Evolutionary conservation across 2,888 invertebrate species (phyloP), one percentile per base, ranked within the genome.

Genomic region (Cheilosia vulpina): DNA sequence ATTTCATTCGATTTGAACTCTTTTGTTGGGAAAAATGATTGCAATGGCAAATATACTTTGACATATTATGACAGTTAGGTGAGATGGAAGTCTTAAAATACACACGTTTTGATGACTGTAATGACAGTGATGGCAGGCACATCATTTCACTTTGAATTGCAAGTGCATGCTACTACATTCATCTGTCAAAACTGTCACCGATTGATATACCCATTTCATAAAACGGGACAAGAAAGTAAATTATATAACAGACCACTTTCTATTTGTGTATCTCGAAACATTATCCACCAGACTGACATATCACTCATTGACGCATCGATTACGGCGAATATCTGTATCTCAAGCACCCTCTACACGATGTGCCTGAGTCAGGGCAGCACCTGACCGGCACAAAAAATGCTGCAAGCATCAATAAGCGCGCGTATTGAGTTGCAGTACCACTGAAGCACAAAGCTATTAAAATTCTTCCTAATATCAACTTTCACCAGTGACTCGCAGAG

Each of bases 391-490:
- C 27, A 55, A 31, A 66, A 66, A 53, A 21, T 27, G 50, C 60
- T 69, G 41, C 62, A 17, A 47, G 69, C 38, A 43, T 55, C 53
- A 7, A 52, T 38, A 9, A 31, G 13, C 31, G 15, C 27, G 45
- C 62, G 52, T 63, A 68, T 84, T 75, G 52, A 79, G 47, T 84
- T 84, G 79, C 69, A 71, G 45, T 71, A 66, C 60, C 53, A 75
- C 47, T 57, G 55, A 69, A 50, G 60, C 55, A 57, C n/a, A 7
- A 53, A 53, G 45, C 69, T 79, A 75, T 84, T 79, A 75, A 66
- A 65, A 84, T 76, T 84, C 75, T 71, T 80, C 69, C 84, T 66
- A 65, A 75, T 76, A 84, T 84, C 79, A 71, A 80, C 84, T 84
- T 84, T 84, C 84, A 75, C 84, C 66, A 21, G 27, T 31, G 19